Percentiles rank a stretch among this genome's conserved stretches.
Conservation (phyloP, 2,888 invertebrate genomes). For the Acanthosoma haemorrhoidale region DNA sequence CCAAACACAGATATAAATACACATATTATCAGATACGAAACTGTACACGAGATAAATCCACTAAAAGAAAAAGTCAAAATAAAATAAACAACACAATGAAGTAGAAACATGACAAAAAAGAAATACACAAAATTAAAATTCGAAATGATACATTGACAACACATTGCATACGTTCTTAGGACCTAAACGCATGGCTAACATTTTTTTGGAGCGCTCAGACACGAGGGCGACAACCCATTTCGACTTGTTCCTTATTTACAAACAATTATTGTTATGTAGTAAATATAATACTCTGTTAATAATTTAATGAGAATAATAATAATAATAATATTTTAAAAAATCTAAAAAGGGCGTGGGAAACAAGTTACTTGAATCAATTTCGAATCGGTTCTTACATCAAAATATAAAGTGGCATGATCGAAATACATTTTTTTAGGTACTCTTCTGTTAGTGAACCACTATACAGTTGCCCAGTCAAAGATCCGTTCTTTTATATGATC, state of each 20-base stretch:
- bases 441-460: too few relatives aligned
- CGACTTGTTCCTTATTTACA: not conserved
- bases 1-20: not conserved
- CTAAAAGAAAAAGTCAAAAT: not conserved
- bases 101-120: too few relatives aligned
- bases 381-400: too few relatives aligned
- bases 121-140: not conserved
- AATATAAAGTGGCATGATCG: not conserved
- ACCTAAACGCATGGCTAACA: not conserved
- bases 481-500: too few relatives aligned
- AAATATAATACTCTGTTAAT: slow-evolving; percentile 1
- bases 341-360: not conserved
- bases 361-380: too few relatives aligned
- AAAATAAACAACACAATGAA: not conserved
- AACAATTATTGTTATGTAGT: not conserved
- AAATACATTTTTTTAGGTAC: not conserved
- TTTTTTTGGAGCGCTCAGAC: not conserved
- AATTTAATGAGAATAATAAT: not conserved
- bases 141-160: not conserved
- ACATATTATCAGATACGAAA: not conserved
- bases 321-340: not conserved
- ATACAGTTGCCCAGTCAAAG: too few relatives aligned
- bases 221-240: not conserved
- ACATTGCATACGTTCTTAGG: not conserved
- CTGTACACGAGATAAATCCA: not conserved